phyloP scores from a whole-genome alignment of 23 tunicate species.

The Ascidia mentula region DNA sequence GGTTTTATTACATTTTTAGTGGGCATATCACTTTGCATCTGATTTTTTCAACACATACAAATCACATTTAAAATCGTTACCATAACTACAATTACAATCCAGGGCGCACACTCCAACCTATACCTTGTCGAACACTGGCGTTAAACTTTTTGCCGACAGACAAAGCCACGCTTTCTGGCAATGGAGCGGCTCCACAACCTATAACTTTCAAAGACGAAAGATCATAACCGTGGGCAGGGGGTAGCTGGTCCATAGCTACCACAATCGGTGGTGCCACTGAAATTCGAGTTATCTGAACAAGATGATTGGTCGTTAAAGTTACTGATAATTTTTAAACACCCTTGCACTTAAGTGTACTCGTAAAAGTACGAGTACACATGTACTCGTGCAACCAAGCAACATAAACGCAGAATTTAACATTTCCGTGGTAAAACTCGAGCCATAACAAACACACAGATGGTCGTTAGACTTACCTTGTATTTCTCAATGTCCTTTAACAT shows the following conservation, averaged over 20 bases:
- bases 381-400: not conserved
- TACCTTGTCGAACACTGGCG: not conserved
- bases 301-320: not conserved
- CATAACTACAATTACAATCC: too few relatives aligned
- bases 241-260: not conserved
- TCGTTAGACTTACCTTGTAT: slow-evolving; percentile 59
- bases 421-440: not conserved
- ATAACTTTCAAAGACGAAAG: not conserved
- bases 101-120: too few relatives aligned
- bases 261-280: not conserved
- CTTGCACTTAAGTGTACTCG: not conserved
- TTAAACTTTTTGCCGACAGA: not conserved
- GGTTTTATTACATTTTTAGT: too few relatives aligned
- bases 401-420: not conserved
- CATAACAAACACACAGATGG: too few relatives aligned
- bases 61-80: too few relatives aligned
- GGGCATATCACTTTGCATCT: too few relatives aligned
- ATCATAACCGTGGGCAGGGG: not conserved
- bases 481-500: slow-evolving; percentile 35
- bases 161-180: not conserved
- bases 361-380: not conserved
- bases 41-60: too few relatives aligned
- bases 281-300: not conserved
- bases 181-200: not conserved
- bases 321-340: too few relatives aligned